Evolutionary conservation across 2,888 invertebrate species (phyloP).

Genomic region (Leptopterna dolabrata): DNA sequence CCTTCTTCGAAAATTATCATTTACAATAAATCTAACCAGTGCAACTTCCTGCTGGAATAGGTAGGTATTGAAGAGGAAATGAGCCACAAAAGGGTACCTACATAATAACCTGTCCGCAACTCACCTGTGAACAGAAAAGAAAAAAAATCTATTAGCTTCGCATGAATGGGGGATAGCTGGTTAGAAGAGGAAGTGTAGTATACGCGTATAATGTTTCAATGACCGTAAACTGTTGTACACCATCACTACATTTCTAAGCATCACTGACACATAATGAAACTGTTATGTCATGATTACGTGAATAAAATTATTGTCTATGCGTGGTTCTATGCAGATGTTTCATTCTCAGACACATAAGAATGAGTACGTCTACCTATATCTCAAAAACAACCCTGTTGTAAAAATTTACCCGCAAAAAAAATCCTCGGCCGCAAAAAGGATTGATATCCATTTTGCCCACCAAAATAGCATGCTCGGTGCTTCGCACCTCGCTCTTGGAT

Average conservation of each 20-base stretch:
- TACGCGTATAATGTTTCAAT: not conserved
- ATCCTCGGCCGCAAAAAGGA: too few species aligned
- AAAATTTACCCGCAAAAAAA: too few species aligned
- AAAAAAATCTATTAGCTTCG: constrained; percentile 18
- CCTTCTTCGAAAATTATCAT: not conserved
- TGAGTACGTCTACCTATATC: too few species aligned
- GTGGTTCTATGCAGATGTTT: too few species aligned
- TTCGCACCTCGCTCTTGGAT: too few species aligned
- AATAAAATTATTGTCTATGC: too few species aligned
- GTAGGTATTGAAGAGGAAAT: not conserved
- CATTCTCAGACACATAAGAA: too few species aligned
- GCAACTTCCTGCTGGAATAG: not conserved
- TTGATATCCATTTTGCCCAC: too few species aligned
- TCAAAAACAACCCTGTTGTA: too few species aligned
- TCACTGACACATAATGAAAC: not conserved
- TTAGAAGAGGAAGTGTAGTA: not conserved
- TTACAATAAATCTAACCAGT: not conserved
- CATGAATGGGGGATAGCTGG: not conserved
- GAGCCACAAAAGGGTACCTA: not conserved
- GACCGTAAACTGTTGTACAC: not conserved
- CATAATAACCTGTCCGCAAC: not conserved
- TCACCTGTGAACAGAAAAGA: constrained; percentile 16
- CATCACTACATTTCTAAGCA: not conserved
- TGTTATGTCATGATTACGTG: not conserved
- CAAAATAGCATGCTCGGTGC: too few species aligned